A percentile compares a stretch with the other conserved stretches of the same genome.
Conservation (phyloP, 1,140 invertebrate genomes). For the Meloidogyne hapla region DNA sequence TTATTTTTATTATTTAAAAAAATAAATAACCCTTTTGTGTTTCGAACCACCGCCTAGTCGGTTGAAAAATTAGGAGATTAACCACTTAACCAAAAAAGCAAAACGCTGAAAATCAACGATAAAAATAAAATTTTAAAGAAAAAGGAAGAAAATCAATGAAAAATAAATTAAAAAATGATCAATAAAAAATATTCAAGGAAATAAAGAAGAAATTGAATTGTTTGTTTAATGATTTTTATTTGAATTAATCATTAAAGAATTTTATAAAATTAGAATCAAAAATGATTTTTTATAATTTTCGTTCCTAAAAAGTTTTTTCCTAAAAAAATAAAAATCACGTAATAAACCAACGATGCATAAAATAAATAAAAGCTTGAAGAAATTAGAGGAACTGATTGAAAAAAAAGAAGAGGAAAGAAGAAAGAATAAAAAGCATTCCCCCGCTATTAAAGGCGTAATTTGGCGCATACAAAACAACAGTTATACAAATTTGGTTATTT, state of each 20-base stretch:
- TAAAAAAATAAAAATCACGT: background rate
- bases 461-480: background rate
- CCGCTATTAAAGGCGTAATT: background rate
- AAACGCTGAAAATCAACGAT: too few species aligned
- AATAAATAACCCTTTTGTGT: too few species aligned
- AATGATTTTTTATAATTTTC: too few species aligned
- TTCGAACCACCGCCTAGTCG: too few species aligned
- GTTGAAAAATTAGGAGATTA: too few species aligned
- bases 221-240: too few species aligned
- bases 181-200: background rate
- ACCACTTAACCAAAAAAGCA: too few species aligned
- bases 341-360: background rate
- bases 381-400: too few species aligned
- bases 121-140: background rate
- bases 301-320: background rate
- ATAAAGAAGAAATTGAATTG: background rate
- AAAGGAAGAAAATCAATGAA: background rate
- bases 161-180: background rate
- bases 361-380: background rate
- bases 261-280: too few species aligned
- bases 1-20: too few species aligned
- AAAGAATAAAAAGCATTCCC: background rate
- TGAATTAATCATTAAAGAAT: too few species aligned
- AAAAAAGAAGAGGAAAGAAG: background rate
- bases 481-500: background rate